Evolutionary conservation across 2,797 vertebrate species (phyloP), one percentile per base, ranked within the genome.

Genomic region (Sebastiscus albofasciatus): DNA sequence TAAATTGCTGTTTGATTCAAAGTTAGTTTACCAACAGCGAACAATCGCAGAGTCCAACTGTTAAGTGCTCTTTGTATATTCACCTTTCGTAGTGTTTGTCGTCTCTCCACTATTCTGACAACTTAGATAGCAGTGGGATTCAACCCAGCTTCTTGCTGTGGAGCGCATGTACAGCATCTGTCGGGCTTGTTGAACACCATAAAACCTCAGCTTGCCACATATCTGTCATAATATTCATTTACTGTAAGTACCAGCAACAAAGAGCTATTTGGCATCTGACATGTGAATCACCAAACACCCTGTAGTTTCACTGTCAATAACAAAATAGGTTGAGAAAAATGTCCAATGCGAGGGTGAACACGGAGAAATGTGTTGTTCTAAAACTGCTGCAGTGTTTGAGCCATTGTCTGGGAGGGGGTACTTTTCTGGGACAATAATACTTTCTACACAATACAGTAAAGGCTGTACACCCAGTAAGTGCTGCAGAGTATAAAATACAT

Each of bases 211-310:
- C 68, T 55, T 34, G 60, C 66, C 20, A 9, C 54, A 49, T 58
- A 56, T 80, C 85, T 74, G 72, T 86, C 79, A 64, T 76, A 33
- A 79, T 7, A 76, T 29, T 81, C 68, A 66, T 3, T 71, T 46
- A 26, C 26, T 75, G 12, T 58, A 46, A 72, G 55, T 29, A n/a
- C 39, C 59, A 26, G 64, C 52, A 74, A 64, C 65, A 67, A 69
- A 60, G n/a, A 80, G 58, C 59, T 49, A 13, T 55, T 71, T 69
- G 46, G 72, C 31, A 72, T 75, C 73, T 67, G 64, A 61, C 42
- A 18, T 22, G 22, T 74, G 75, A 87, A 13, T 73, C 75, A 72
- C 56, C 62, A 70, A 79, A 77, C 24, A 67, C 34, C 66, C 77
- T 33, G 66, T 58, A 60, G 68, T 66, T 67, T 61, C 22, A 39